Conservation (phyloP, 2,888 invertebrate species). For the Osmoderma eremita region DNA sequence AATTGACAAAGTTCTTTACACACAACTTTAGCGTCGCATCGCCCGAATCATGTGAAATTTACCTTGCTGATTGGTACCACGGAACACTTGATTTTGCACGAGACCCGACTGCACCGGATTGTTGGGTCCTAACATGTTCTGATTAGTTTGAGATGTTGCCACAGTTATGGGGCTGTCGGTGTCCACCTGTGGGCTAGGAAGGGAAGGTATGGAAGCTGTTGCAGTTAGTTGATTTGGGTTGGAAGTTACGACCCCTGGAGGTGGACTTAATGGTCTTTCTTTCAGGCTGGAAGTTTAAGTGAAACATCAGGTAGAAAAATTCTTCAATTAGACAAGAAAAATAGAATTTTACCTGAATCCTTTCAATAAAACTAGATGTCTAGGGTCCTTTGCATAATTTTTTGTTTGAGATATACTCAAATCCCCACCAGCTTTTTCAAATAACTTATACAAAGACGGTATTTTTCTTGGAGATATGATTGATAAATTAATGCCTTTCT, state of each 20-base stretch:
- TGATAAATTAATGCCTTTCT: constrained; percentile 85
- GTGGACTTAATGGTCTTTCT: constrained; percentile 75
- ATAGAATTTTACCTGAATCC: constrained; percentile 70
- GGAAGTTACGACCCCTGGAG: constrained; percentile 60
- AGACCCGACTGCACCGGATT: constrained; percentile 54
- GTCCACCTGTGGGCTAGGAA: constrained; percentile 67
- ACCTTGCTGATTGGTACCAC: constrained; percentile 58
- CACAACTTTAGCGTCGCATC: neutral
- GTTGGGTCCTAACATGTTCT: constrained; percentile 58
- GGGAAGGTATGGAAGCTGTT: constrained; percentile 61
- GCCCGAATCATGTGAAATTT: constrained; percentile 7
- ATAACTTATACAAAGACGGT: constrained; percentile 84
- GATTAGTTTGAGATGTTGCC: constrained; percentile 59
- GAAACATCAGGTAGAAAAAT: constrained; percentile 4
- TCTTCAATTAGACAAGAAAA: constrained; percentile 5
- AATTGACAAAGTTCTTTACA: constrained; percentile 37
- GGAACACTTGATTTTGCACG: constrained; percentile 62
- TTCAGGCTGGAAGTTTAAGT: constrained; percentile 65
- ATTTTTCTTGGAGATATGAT: constrained; percentile 90
- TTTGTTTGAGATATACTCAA: constrained; percentile 80
- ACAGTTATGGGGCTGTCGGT: constrained; percentile 67
- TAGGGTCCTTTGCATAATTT: constrained; percentile 90
- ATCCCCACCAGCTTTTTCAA: constrained; percentile 91
- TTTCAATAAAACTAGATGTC: constrained; percentile 81
- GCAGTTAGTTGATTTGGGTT: constrained; percentile 60